Base-by-base conservation (phyloP, 64 coral and sea anemone genomes). In the Montipora cactus region DNA sequence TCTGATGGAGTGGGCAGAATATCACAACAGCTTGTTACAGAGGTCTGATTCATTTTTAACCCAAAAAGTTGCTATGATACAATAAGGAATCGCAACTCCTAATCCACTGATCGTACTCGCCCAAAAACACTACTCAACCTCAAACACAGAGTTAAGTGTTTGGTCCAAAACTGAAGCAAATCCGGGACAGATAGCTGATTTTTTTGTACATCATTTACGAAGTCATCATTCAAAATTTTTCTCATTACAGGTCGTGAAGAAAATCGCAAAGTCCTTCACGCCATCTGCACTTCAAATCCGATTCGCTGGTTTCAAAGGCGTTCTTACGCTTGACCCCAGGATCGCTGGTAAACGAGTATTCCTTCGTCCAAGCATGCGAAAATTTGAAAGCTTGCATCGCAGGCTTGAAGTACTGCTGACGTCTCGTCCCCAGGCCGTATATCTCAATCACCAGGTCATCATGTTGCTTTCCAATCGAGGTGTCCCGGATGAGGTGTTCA, bases 221-320 rank as follows among this genome's bases (percentile, higher is more conserved):
- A 57, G 10, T 7, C 5, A n/a, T 14, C 67, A 71, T 14, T 71
- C n/a, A 22, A 71, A 71, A 71, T 49, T 76, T 48, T 4, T 11
- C 44, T 49, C 18, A 15, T n/a, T 49, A 5, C 48, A 97, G 96
- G 96, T 97, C 47, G 53, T 86, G 44, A 75, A 69, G 44, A 94
- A 92, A 83, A 76, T 99, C 21, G 95, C 75, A 47, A 96, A 96
- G 74, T 28, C 76, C 4, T 90, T 90, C 49, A 89, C 76, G 20
- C 98, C 98, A 74, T 94, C 95, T 49, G 98, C 98, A 51, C 92
- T 99, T 59, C 98, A 99, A 93, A 94, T 99, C n/a, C 89, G 98
- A 25, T 99, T 96, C 80, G 95, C 98, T 77, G 98, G 98, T 4
- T 96, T 81, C 67, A 99, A 99, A 96, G 98, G 98, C 0, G 95